Percentiles rank a stretch among this genome's conserved stretches.
Conservation (phyloP, 2,888 invertebrate species). For the Harmothoe impar region DNA sequence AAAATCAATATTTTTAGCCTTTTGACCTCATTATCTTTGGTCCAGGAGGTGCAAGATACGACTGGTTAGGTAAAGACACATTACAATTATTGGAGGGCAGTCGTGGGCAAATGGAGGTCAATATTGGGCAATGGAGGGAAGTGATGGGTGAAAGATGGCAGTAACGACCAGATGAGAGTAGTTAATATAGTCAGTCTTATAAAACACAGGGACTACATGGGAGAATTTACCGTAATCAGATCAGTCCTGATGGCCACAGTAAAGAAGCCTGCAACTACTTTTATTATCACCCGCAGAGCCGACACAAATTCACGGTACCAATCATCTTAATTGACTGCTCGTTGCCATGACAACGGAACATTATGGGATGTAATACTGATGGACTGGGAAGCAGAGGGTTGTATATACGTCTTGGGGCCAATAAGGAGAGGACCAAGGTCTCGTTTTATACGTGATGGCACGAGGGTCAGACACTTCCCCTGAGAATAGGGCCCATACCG, state of each 20-base stretch:
- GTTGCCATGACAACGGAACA: neutral
- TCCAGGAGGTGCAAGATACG: too few species aligned
- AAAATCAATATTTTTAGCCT: too few species aligned
- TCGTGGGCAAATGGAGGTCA: too few species aligned
- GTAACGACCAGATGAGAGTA: too few species aligned
- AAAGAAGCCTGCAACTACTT: neutral
- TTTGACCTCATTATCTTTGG: too few species aligned
- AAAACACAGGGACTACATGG: neutral
- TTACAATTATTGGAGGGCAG: too few species aligned
- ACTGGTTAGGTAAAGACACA: too few species aligned
- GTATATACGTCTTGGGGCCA: neutral
- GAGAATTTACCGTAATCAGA: neutral
- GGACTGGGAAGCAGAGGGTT: neutral
- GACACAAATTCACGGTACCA: neutral
- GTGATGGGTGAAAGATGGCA: too few species aligned
- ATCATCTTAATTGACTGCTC: slow-evolving; percentile 7
- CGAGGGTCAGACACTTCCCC: neutral
- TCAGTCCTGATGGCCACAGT: neutral
- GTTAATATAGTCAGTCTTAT: too few species aligned
- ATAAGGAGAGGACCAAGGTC: neutral
- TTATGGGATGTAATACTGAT: neutral
- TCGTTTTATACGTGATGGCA: neutral
- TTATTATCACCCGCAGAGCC: neutral
- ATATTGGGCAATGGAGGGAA: too few species aligned
- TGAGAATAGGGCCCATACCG: neutral